Evolutionary conservation across 2,888 invertebrate genomes (phyloP), one percentile per base, ranked within the genome.

Genomic region (Deilephila porcellus): DNA sequence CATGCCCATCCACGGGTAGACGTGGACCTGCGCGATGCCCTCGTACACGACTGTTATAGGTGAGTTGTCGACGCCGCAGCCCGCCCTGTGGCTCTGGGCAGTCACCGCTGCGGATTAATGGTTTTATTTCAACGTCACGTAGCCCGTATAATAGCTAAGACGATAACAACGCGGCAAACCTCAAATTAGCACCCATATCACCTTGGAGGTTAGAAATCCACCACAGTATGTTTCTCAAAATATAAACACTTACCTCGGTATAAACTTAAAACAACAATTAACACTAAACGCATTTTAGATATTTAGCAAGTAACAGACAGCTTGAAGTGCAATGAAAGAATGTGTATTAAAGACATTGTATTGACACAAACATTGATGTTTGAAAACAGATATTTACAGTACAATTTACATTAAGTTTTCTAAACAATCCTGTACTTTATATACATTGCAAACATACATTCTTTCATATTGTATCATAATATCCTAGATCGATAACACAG

Each of bases 1-100:
- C 2, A 83, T 74, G 0, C 89, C 90, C 25, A 90, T 78, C 89
- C 89, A 90, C 0, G 89, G 89, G 25, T 84, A 89, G 0, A 72
- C 81, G 37, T 85, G 81, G 1, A 88, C 81, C 1, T 72, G 70
- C 0, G 76, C 81, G 0, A 64, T 17, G 0, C 87, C 88, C 60
- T 85, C 84, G 11, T 79, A 78, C 0, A 86, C 79, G 0, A 72
- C 73, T 1, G 73, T 71, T 4, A 73, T 71, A 0, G 77, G 75
- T 0, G 85, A 82, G 0, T 75, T 78, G 75, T 86, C 88, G 2
- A 77, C 45, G 0, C 89, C 89, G 75, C 89, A 89, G 8, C 8
- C 11, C 25, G n/a, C 53, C 70, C 3, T 72, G 76, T 45, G 20
- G 37, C 64, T 45, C 37, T 64, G 45, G 20, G 52, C 52, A 67